phyloP scores from a whole-genome alignment of 1,140 invertebrate species.

The Drosophila aff. region DNA sequence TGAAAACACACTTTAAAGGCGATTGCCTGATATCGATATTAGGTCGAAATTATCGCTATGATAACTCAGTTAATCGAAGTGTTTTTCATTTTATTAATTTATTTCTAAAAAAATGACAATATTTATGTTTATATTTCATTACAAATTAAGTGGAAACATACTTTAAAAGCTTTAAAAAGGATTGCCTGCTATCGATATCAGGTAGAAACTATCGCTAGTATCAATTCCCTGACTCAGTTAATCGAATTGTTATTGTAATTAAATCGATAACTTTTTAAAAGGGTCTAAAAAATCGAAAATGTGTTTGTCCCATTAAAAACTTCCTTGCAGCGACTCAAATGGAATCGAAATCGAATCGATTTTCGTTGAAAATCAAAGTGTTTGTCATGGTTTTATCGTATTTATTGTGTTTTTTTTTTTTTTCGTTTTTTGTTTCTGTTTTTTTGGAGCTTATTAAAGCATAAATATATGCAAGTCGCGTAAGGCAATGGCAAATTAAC shows the following conservation, averaged over 20 bases:
- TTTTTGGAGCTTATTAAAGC: slow-evolving; percentile 38
- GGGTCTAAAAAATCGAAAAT: not conserved
- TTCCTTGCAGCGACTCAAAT: not conserved
- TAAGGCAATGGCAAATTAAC: slow-evolving; percentile 65
- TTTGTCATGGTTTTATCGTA: slow-evolving; percentile 14
- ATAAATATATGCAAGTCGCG: slow-evolving; percentile 63
- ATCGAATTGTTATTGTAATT: no score
- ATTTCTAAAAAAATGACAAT: no score
- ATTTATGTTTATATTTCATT: not conserved
- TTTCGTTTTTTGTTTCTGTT: not conserved
- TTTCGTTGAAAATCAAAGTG: slow-evolving; percentile 36
- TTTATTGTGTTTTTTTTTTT: not conserved
- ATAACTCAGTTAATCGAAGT: no score
- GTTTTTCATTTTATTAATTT: no score
- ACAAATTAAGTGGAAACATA: not conserved
- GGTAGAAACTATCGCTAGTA: not conserved
- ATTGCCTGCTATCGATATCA: no score
- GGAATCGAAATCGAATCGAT: slow-evolving; percentile 5
- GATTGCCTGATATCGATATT: not conserved
- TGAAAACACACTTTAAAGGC: slow-evolving; percentile 10
- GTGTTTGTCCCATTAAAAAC: not conserved
- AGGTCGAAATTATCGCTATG: not conserved
- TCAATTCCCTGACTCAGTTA: not conserved
- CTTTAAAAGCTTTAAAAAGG: no score
- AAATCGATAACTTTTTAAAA: not conserved